phyloP scores from a whole-genome alignment of 2,888 invertebrate genomes.

The Drepana falcataria region DNA sequence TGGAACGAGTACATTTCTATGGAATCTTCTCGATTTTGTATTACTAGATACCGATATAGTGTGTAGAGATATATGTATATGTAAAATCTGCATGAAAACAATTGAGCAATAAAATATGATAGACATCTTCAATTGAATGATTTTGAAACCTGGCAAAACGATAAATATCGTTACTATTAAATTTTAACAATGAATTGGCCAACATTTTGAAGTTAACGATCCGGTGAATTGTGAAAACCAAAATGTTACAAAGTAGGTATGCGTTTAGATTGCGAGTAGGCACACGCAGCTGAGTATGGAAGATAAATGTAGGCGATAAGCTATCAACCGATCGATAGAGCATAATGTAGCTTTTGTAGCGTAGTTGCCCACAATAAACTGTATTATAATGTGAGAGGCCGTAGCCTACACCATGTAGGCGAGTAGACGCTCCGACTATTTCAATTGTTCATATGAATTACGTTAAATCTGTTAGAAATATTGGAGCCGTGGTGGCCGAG shows the following conservation, averaged over 20 bases:
- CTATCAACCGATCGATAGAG: conserved; percentile 69
- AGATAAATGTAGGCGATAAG: conserved; percentile 64
- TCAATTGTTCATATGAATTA: not conserved
- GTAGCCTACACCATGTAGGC: not conserved
- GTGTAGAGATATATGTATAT: too few species aligned
- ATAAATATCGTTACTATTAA: not conserved
- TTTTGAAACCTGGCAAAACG: not conserved
- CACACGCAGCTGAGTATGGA: conserved; percentile 24
- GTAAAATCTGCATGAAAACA: too few species aligned
- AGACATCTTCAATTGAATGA: not conserved
- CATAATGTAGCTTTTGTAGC: conserved; percentile 46
- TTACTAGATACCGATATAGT: too few species aligned
- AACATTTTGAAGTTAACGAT: not conserved
- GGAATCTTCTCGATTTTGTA: too few species aligned
- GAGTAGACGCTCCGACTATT: not conserved
- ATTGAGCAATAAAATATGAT: too few species aligned
- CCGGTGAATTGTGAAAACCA: not conserved
- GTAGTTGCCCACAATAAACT: conserved; percentile 1
- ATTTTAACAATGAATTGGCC: not conserved
- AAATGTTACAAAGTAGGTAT: not conserved
- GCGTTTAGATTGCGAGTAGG: conserved; percentile 2
- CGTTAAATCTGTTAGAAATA: not conserved
- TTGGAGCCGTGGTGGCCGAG: too few species aligned
- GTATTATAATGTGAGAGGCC: not conserved
- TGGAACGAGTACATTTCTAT: too few species aligned